These are phyloP conservation scores for Cerastoderma edule DNA, from an alignment of 2,888 invertebrate genomes.

Conservation along the genomic window DNA sequence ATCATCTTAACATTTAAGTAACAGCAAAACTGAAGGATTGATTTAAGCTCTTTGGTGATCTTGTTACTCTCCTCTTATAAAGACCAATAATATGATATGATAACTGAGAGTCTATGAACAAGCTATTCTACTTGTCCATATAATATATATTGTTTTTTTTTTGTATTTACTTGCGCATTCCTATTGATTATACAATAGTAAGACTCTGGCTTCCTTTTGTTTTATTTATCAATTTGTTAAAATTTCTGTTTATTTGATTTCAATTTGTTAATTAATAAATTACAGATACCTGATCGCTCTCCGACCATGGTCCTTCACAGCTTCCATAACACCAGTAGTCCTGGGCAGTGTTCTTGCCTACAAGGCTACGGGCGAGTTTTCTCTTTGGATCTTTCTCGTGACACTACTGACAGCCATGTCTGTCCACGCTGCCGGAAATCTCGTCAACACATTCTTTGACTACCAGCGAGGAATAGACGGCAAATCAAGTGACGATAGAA, in stretches of 20 bases:
- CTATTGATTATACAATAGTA: no score
- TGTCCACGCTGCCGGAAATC: conserved; percentile 98
- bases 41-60: no score
- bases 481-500: conserved; percentile 92
- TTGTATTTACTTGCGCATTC: neutral
- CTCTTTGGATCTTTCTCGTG: conserved; percentile 88
- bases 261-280: conserved; percentile 4
- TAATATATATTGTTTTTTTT: neutral
- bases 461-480: conserved; percentile 97
- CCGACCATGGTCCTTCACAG: conserved; percentile 97
- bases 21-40: no score
- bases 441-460: conserved; percentile 98
- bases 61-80: no score
- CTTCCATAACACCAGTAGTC: conserved; percentile 94
- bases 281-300: conserved; percentile 87
- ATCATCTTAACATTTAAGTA: no score
- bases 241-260: neutral
- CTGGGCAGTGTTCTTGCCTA: conserved; percentile 95
- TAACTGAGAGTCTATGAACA: neutral
- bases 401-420: conserved; percentile 94
- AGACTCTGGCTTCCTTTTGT: no score
- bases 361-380: conserved; percentile 89
- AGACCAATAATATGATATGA: neutral
- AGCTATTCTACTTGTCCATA: neutral
- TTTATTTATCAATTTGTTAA: neutral